Conservation (phyloP, 2,888 invertebrate genomes). For the Melolontha melolontha region DNA sequence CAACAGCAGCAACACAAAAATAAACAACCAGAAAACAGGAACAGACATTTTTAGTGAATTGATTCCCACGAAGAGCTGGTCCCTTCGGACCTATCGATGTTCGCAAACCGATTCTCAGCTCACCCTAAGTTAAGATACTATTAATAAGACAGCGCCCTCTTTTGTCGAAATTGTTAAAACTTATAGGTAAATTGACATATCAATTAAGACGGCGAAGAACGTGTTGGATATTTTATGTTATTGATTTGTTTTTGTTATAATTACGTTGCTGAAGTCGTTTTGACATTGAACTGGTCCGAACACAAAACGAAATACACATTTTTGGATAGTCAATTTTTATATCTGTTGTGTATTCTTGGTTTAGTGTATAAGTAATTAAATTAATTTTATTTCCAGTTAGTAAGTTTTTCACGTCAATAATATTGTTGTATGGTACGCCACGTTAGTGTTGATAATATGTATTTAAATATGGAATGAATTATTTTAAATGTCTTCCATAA, state of each 20-base stretch:
- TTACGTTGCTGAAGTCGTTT: not conserved
- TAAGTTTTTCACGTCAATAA: too few species aligned
- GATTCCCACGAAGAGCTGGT: constrained; percentile 2
- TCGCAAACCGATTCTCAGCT: constrained; percentile 8
- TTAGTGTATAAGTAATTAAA: too few species aligned
- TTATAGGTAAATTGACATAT: constrained; percentile 32
- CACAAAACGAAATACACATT: too few species aligned
- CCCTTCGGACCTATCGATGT: constrained; percentile 9
- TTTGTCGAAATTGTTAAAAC: constrained; percentile 7
- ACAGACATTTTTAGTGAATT: constrained; percentile 37
- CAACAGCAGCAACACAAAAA: not conserved
- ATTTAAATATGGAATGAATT: too few species aligned
- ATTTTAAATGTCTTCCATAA: too few species aligned
- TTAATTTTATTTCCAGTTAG: too few species aligned
- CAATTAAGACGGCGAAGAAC: not conserved
- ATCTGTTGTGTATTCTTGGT: too few species aligned
- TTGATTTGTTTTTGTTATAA: not conserved
- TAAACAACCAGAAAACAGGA: not conserved
- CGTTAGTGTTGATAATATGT: too few species aligned
- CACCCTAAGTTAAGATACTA: not conserved
- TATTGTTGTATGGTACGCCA: too few species aligned
- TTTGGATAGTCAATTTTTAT: too few species aligned
- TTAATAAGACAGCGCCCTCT: constrained; percentile 1
- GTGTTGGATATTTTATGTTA: not conserved
- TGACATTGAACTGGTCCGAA: too few species aligned